Evolutionary conservation across 2,113 vertebrate genomes (phyloP).

Genomic region (Martes martes): DNA sequence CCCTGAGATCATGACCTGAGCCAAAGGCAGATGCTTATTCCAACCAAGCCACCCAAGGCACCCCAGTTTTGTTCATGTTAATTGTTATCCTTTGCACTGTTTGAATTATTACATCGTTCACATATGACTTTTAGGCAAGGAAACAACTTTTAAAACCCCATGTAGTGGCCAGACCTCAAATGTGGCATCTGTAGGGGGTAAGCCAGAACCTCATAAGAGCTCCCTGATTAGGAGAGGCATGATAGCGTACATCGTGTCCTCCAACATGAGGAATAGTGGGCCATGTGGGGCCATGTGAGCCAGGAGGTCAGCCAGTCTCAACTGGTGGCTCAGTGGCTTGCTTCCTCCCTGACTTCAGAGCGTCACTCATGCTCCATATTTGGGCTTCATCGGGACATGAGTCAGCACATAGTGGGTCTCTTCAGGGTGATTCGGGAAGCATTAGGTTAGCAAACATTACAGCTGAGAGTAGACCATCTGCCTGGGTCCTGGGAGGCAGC

Average conservation of each 20-base stretch:
- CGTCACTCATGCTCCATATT: not conserved
- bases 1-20: not conserved
- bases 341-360: not conserved
- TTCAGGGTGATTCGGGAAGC: not conserved
- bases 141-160: not conserved
- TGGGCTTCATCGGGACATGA: not conserved
- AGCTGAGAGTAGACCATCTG: fast-evolving
- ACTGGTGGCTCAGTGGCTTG: not conserved
- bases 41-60: not conserved
- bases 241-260: fast-evolving
- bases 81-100: not conserved
- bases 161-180: not conserved
- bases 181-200: not conserved
- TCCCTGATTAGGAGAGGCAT: not conserved
- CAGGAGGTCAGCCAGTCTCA: not conserved
- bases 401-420: not conserved
- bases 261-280: fast-evolving
- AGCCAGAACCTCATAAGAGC: not conserved
- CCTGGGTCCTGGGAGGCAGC: not conserved
- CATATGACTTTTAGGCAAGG: not conserved
- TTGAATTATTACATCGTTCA: not conserved
- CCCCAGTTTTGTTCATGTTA: not conserved
- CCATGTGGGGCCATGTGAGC: fast-evolving
- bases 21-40: not conserved
- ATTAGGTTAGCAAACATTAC: not conserved